These are phyloP conservation scores for Rana temporaria DNA, from an alignment of 2,113 vertebrate genomes.

Conservation along the genomic window DNA sequence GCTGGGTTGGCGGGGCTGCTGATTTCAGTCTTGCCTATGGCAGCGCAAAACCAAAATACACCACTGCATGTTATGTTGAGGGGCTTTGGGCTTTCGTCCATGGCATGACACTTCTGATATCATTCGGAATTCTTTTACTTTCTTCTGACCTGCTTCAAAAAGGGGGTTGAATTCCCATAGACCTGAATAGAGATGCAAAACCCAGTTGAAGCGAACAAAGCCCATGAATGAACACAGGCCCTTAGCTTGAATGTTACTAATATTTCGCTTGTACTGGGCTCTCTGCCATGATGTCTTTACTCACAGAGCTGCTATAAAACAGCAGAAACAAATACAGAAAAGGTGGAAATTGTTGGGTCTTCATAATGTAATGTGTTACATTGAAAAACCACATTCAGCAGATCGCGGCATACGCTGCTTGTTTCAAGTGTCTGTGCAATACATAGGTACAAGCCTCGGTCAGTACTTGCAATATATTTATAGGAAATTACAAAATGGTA, in stretches of 20 bases:
- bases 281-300: constrained; percentile 7
- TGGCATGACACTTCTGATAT: no score
- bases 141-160: no score
- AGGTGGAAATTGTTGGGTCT: not conserved
- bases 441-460: not conserved
- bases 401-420: not conserved
- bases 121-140: no score
- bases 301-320: not conserved
- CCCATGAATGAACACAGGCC: no score
- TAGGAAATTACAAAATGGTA: constrained; percentile 25
- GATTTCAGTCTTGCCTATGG: no score
- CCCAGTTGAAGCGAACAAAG: no score
- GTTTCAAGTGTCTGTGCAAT: not conserved
- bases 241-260: not conserved
- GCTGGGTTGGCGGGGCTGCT: no score
- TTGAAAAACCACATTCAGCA: not conserved
- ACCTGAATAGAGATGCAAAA: not conserved
- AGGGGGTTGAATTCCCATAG: not conserved
- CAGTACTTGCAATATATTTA: not conserved
- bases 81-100: no score
- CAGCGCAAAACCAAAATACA: no score
- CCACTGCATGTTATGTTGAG: no score
- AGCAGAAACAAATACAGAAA: not conserved
- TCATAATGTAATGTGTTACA: not conserved
- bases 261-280: not conserved